Base-by-base conservation (phyloP, 2,888 invertebrate genomes). In the Tenthredo livida region DNA sequence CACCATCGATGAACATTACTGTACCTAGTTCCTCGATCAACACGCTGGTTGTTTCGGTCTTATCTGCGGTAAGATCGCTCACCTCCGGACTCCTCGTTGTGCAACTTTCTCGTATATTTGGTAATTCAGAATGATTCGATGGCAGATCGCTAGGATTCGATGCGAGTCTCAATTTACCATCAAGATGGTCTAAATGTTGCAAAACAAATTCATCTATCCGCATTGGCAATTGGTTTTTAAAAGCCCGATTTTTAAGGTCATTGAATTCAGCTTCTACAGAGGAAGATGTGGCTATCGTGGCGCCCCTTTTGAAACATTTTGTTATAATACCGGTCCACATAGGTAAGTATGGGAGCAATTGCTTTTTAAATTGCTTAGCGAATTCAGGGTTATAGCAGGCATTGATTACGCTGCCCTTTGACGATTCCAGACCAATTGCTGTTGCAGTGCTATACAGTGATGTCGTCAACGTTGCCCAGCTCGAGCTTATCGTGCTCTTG, bases 361-460 rank as follows among this genome's bases (percentile, higher is more conserved):
- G 86, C 47, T 84, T 87, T 43, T 80, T 85, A 0, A 87, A 17
- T 15, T 78, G 54, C 5, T 12, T 0, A 12, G 86, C 86, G 43
- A 87, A 86, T 0, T n/a, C 84, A 10, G 85, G 85, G 86, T 87
- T 87, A 33, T 67, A 87, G 12, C 85, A 87, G 0, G 85, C 86
- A 15, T 88, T 72, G n/a, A 72, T 72, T 4, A 72, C 17, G 12
- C n/a, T 72, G n/a, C 72, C 72, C 37, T 72, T 15, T 1, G 72
- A 33, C 2, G 10, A 37, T 15, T 37, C 80, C 86, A 15, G 33
- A 4, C 33, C 33, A 33, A 33, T 33, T 33, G 33, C 33, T 33
- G 4, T 33, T 2, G 88, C 87, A 4, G 12, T 72, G 17, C 4
- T 0, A 40, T 85, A 88, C 5, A 84, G 25, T 6, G 58, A 12